phyloP scores from a whole-genome alignment of 2,113 vertebrate species.

The Sinocyclocheilus rhinocerous region DNA sequence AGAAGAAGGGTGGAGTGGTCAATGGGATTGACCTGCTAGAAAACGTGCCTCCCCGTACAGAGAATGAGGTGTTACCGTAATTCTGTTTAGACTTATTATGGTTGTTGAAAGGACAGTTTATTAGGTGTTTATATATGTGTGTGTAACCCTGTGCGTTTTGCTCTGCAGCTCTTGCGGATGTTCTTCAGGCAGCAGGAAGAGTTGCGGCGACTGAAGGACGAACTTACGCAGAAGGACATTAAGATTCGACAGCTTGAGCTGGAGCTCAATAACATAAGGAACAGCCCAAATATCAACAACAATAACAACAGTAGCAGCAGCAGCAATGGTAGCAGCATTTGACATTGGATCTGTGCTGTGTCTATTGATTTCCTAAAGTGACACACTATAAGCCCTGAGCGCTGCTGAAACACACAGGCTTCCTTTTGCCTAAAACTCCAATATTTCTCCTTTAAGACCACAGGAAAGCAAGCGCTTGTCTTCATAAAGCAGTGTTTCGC shows the following conservation, averaged over 20 bases:
- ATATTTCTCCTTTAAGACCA: not conserved
- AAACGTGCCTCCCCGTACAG: constrained; percentile 92
- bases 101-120: not conserved
- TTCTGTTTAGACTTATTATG: not conserved
- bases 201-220: constrained; percentile 89
- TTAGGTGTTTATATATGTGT: not conserved
- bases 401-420: constrained; percentile 55
- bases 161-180: constrained; percentile 88
- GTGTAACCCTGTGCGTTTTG: not conserved
- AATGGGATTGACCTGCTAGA: constrained; percentile 95
- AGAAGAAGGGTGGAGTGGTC: constrained; percentile 91
- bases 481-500: constrained; percentile 25
- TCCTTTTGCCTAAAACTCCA: constrained; percentile 44
- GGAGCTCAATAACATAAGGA: constrained; percentile 93
- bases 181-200: constrained; percentile 98
- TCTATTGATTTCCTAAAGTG: constrained; percentile 28
- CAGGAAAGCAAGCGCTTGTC: constrained; percentile 1
- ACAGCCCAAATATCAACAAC: constrained; percentile 88
- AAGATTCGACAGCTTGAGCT: constrained; percentile 93
- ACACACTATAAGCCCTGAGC: constrained; percentile 46
- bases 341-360: not conserved
- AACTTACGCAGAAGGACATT: constrained; percentile 89
- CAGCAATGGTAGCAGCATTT: constrained; percentile 72
- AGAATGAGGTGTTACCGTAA: constrained; percentile 83
- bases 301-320: constrained; percentile 76